Evolutionary conservation across 2,113 vertebrate genomes (phyloP).

Genomic region (Anthoscopus minutus): DNA sequence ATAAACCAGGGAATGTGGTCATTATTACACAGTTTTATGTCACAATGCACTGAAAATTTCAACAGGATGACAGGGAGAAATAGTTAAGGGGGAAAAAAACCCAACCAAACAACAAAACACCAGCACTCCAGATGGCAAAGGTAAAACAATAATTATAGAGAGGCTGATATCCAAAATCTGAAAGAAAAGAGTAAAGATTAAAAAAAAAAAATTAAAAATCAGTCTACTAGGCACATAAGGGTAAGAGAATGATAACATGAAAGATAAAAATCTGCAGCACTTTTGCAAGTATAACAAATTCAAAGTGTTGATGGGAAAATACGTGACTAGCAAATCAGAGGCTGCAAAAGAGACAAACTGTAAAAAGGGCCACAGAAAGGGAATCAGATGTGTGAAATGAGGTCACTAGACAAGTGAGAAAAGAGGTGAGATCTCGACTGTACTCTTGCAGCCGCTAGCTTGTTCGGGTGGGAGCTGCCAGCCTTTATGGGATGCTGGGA

Average conservation of each 20-base stretch:
- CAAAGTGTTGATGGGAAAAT: neutral
- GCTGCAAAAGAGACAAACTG: neutral
- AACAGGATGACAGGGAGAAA: neutral
- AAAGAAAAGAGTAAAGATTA: neutral
- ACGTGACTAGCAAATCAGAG: neutral
- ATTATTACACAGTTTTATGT: neutral
- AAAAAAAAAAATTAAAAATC: neutral
- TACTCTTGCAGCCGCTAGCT: neutral
- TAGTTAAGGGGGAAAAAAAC: fast-evolving
- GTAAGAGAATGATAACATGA: neutral
- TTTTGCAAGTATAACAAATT: neutral
- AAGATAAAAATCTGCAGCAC: fast-evolving
- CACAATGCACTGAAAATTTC: neutral
- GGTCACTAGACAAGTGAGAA: neutral
- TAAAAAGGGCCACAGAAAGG: neutral
- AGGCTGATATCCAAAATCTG: neutral
- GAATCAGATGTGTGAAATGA: neutral
- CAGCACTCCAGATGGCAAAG: neutral
- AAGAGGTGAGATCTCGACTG: neutral
- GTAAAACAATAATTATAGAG: neutral
- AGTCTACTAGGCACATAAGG: neutral
- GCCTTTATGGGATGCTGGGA: fast-evolving
- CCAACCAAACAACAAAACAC: neutral
- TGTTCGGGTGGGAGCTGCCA: fast-evolving
- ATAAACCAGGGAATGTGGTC: neutral